A percentile compares a stretch with the other conserved stretches of the same genome.
Conservation (phyloP, 2,113 vertebrate species). For the Micronycteris hirsuta region DNA sequence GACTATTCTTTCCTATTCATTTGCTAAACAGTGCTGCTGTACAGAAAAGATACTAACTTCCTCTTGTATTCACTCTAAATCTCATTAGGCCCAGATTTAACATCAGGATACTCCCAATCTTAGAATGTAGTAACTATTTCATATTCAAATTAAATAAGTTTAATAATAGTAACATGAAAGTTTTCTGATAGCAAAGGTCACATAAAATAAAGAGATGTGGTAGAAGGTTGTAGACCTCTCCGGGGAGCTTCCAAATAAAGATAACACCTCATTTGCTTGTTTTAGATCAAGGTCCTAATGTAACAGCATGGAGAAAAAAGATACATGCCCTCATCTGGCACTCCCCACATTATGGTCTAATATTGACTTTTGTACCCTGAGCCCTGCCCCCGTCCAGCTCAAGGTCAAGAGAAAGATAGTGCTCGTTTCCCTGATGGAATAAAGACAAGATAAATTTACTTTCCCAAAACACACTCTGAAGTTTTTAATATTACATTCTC, state of each 20-base stretch:
- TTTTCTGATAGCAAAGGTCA: slow-evolving; percentile 17
- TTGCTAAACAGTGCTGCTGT: neutral
- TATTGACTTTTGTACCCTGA: slow-evolving; percentile 59
- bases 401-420: slow-evolving; percentile 66
- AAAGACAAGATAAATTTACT: neutral
- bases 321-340: neutral
- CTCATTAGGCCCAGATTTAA: neutral
- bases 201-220: neutral
- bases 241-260: slow-evolving; percentile 28
- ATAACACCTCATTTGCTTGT: neutral
- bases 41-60: neutral
- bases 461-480: neutral
- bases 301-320: neutral
- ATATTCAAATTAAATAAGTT: slow-evolving; percentile 34
- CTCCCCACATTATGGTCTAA: neutral
- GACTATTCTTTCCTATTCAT: neutral
- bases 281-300: slow-evolving; percentile 10
- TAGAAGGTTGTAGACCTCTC: neutral
- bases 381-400: slow-evolving; percentile 40
- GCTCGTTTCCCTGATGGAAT: neutral
- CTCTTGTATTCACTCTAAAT: neutral
- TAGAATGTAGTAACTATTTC: neutral
- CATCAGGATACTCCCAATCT: neutral
- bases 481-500: slow-evolving; percentile 2
- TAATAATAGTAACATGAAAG: neutral